phyloP scores from a whole-genome alignment of 2,888 invertebrate genomes.

The Drosophila kambysellisi region DNA sequence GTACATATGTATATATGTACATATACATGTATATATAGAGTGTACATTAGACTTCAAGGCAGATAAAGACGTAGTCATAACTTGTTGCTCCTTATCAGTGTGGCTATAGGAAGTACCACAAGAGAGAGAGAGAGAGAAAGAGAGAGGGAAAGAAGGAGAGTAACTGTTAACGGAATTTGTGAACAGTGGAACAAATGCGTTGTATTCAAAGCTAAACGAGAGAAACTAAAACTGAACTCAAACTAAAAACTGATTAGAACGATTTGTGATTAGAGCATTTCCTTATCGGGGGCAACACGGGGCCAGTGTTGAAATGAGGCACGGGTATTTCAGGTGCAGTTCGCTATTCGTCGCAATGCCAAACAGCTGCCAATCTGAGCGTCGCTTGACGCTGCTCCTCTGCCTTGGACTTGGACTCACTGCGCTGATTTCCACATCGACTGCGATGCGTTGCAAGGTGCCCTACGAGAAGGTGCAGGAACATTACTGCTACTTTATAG shows the following conservation, averaged over 20 bases:
- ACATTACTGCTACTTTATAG: slow-evolving; percentile 63
- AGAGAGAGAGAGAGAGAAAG: neutral
- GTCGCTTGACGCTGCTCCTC: neutral
- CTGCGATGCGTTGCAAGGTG: slow-evolving; percentile 53
- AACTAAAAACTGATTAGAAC: slow-evolving; percentile 20
- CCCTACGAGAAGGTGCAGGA: slow-evolving; percentile 65
- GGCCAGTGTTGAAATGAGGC: slow-evolving; percentile 7
- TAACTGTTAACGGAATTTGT: neutral
- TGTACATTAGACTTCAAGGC: neutral
- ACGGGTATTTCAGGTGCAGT: slow-evolving; percentile 31
- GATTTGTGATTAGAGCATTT: neutral
- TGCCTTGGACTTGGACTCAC: slow-evolving; percentile 14
- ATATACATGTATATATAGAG: neutral
- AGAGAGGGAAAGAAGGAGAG: neutral
- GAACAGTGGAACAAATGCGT: neutral
- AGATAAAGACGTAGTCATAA: neutral
- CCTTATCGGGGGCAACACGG: slow-evolving; percentile 2
- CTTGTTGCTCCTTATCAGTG: neutral
- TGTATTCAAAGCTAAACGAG: neutral
- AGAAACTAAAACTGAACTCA: neutral
- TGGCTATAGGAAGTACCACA: neutral
- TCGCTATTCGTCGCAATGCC: slow-evolving; percentile 48
- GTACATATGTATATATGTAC: neutral
- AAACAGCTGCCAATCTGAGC: slow-evolving; percentile 24
- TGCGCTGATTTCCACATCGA: neutral